A percentile compares a stretch with the other conserved stretches of the same genome.
phyloP scores from a whole-genome alignment of 1,140 invertebrate genomes.

The Caenorhabditis remanei region DNA sequence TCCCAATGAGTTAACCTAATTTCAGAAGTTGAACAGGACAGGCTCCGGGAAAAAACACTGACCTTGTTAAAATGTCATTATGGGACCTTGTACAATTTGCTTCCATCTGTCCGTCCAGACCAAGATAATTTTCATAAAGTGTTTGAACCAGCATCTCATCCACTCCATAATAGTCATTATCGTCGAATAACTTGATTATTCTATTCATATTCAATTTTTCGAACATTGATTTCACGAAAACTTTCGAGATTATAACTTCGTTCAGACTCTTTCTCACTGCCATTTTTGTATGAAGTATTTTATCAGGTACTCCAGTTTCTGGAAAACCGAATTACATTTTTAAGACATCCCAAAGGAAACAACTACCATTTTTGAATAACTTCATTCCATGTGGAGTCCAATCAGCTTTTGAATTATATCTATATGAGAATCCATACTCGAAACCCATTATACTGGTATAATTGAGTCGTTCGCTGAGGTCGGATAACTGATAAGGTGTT shows the following conservation, averaged over 20 bases:
- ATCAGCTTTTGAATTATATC: not conserved
- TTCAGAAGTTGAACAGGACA: not conserved
- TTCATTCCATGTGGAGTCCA: slow-evolving; percentile 53
- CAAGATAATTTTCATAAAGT: slow-evolving; percentile 42
- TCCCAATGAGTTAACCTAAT: slow-evolving; percentile 54
- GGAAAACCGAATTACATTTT: not conserved
- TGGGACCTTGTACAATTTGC: not conserved
- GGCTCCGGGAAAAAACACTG: not conserved
- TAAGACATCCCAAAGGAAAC: not conserved
- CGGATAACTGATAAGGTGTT: slow-evolving; percentile 38
- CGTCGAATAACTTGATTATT: slow-evolving; percentile 34
- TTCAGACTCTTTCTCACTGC: slow-evolving; percentile 7
- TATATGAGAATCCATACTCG: not conserved
- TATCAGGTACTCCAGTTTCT: slow-evolving; percentile 24
- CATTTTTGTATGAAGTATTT: slow-evolving; percentile 10
- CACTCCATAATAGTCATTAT: slow-evolving; percentile 43
- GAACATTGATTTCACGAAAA: slow-evolving; percentile 24
- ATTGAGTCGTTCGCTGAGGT: slow-evolving; percentile 21
- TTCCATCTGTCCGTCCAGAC: slow-evolving; percentile 53
- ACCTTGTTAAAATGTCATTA: slow-evolving; percentile 42
- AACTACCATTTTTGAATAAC: slow-evolving; percentile 35
- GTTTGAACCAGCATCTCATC: slow-evolving; percentile 46
- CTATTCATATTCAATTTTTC: slow-evolving; percentile 31
- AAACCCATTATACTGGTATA: slow-evolving; percentile 38
- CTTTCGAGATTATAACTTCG: slow-evolving; percentile 29